Percentiles rank a stretch among this genome's conserved stretches.
phyloP scores from a whole-genome alignment of 2,113 vertebrate species.

The Anarhynchus alexandrinus region DNA sequence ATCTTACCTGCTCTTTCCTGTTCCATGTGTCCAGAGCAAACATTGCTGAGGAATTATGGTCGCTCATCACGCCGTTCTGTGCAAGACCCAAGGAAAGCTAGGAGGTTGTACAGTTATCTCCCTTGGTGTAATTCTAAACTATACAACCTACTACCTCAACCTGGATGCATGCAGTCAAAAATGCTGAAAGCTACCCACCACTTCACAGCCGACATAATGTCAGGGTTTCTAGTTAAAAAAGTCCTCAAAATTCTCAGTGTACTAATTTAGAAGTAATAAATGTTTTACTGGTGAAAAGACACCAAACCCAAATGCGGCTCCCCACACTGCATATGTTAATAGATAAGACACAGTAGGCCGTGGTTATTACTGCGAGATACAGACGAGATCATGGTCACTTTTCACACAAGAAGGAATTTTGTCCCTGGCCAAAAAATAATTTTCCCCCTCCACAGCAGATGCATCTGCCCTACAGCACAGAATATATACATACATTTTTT shows the following conservation, averaged over 20 bases:
- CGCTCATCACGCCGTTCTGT: slow-evolving; percentile 67
- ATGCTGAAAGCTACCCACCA: slow-evolving; percentile 57
- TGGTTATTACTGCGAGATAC: not conserved
- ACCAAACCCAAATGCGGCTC: not conserved
- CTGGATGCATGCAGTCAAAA: slow-evolving; percentile 85
- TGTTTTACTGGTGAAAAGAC: not conserved
- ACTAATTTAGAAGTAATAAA: not conserved
- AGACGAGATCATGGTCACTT: not conserved
- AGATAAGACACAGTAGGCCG: not conserved
- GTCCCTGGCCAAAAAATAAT: not conserved
- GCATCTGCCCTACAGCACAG: not conserved
- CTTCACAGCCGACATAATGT: slow-evolving; percentile 24
- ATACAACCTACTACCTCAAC: slow-evolving; percentile 99
- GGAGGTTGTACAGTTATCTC: slow-evolving; percentile 99
- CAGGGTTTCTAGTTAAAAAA: slow-evolving; percentile 9
- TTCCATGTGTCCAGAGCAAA: slow-evolving; percentile 45
- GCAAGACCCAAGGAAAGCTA: slow-evolving; percentile 97
- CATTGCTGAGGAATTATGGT: slow-evolving; percentile 52
- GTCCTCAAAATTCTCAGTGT: not conserved
- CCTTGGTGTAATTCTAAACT: slow-evolving; percentile 98
- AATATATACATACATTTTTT: not conserved
- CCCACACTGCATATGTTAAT: too few relatives aligned
- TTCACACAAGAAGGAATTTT: not conserved
- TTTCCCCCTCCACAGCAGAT: not conserved
- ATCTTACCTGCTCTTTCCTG: slow-evolving; percentile 75